Evolutionary conservation across 2,113 vertebrate genomes (phyloP), one percentile per base, ranked within the genome.

Genomic region (Anhinga anhinga): DNA sequence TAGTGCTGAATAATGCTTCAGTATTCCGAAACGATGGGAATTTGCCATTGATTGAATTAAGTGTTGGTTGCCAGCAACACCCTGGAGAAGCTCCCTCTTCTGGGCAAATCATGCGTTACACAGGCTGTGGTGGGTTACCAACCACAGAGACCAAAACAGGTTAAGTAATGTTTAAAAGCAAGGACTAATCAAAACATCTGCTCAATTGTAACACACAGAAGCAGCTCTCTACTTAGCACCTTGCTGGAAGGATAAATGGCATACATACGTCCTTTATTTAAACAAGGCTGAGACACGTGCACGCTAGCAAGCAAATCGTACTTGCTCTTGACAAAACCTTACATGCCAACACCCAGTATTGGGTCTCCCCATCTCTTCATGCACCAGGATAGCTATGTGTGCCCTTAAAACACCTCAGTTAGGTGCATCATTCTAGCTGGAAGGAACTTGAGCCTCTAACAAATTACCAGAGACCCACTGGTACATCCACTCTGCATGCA

Each of bases 301-400:
- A 47, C 2, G 9, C n/a, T 17, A 40, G 36, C 34, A 61, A 67
- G 36, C 36, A 86, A 38, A 49, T 29, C n/a, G 16, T 3, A 0
- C 50, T 87, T 71, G 59, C 20, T 62, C 50, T 85, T 85, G n/a
- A 72, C 38, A 86, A 72, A 92, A 61, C 9, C 13, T 44, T 14
- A 10, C 8, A 34, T 13, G 18, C 15, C 29, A 65, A 18, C 0
- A 3, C 25, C 45, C 53, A 36, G 5, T 45, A 52, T 0, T 32
- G 40, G 34, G 18, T 73, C 40, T 65, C 15, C 3, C 22, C 29
- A 50, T 2, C 8, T 63, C 70, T 25, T 52, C 23, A 20, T 7
- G 16, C 32, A 55, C 13, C 38, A 63, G 30, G 8, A 70, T 1
- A 76, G 53, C 29, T 52, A 10, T 3, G 6, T 20, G 29, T 4